Percentiles rank a stretch among this genome's conserved stretches.
Conservation (phyloP, 53 echinoderm and acorn worm species). For the Mesocentrotus franciscanus region DNA sequence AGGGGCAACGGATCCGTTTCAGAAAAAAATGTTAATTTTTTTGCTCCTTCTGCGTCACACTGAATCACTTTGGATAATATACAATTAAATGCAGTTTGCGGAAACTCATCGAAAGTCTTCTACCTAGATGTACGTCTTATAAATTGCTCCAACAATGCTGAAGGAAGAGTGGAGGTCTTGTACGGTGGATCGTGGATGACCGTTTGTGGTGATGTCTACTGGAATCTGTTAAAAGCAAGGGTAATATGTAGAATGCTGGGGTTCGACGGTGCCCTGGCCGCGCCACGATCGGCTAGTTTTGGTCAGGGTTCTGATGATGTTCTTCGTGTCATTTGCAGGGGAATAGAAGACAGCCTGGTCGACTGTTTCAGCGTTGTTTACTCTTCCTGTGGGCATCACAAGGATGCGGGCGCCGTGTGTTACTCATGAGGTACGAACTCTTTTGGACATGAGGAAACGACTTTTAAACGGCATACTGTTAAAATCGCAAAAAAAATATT, state of each 20-base stretch:
- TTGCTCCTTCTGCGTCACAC: too few species aligned
- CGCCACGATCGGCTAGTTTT: background rate
- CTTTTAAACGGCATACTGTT: too few species aligned
- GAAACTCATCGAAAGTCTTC: too few species aligned
- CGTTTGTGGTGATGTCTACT: constrained; percentile 21
- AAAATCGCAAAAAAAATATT: too few species aligned
- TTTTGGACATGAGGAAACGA: too few species aligned
- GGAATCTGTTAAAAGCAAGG: constrained; percentile 28
- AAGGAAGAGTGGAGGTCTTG: constrained; percentile 56
- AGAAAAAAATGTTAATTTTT: too few species aligned
- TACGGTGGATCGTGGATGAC: constrained; percentile 42
- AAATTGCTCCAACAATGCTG: constrained; percentile 3
- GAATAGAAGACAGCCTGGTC: constrained; percentile 2
- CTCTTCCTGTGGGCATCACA: background rate
- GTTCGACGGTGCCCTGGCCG: constrained; percentile 10
- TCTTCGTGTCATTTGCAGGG: background rate
- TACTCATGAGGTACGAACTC: background rate
- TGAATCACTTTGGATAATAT: background rate
- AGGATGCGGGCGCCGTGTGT: constrained; percentile 47
- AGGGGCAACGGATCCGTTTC: too few species aligned
- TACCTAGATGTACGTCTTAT: too few species aligned
- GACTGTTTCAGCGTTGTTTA: background rate
- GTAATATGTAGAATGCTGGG: constrained; percentile 51
- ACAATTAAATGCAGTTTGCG: too few species aligned
- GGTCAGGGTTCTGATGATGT: background rate